These are phyloP conservation scores for Exaiptasia diaphana DNA, from an alignment of 64 coral and sea anemone genomes.

Conservation along the genomic window DNA sequence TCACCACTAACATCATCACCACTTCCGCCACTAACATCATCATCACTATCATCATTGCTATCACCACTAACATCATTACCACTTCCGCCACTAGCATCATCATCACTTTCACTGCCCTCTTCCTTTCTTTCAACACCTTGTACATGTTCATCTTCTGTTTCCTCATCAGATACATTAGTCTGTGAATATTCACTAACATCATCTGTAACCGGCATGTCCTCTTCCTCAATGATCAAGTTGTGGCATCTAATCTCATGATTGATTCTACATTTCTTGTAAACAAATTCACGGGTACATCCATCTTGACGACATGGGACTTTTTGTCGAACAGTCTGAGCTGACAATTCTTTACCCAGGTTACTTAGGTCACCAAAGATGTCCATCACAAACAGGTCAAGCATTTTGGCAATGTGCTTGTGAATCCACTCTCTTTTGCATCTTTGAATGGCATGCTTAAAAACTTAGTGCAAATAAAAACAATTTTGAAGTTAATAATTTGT, in stretches of 20 bases:
- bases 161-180: too few relatives aligned
- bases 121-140: not conserved
- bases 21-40: not conserved
- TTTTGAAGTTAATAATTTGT: not conserved
- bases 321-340: not conserved
- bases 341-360: not conserved
- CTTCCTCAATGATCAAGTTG: not conserved
- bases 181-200: too few relatives aligned
- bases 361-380: not conserved
- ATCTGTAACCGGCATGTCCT: too few relatives aligned
- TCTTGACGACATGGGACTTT: slow-evolving; percentile 28
- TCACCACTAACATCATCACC: not conserved
- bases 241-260: slow-evolving; percentile 34
- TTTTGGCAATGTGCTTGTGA: slow-evolving; percentile 14
- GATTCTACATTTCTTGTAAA: slow-evolving; percentile 27
- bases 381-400: slow-evolving; percentile 56
- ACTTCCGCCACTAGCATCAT: not conserved
- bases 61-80: not conserved
- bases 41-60: not conserved
- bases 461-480: not conserved
- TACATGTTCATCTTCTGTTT: not conserved
- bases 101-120: not conserved
- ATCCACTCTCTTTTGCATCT: slow-evolving; percentile 28
- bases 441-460: not conserved
- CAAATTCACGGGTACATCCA: slow-evolving; percentile 17